A percentile compares a stretch with the other conserved stretches of the same genome.
phyloP scores from a whole-genome alignment of 2,113 vertebrate genomes.

The Chaetodon trifascialis region DNA sequence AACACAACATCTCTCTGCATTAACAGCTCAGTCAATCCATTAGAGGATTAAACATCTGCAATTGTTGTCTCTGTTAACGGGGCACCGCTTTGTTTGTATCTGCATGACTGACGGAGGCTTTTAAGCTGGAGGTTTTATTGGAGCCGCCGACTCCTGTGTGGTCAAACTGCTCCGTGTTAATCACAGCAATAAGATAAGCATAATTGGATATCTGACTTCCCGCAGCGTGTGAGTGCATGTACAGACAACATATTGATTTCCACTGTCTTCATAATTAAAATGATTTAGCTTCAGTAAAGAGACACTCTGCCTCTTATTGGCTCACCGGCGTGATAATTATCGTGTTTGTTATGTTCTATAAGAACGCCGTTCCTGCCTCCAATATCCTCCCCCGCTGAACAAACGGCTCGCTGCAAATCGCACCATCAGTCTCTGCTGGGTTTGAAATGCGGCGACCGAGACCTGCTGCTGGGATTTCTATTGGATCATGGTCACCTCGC shows the following conservation, averaged over 20 bases:
- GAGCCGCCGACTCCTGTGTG: constrained; percentile 33
- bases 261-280: constrained; percentile 72
- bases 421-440: constrained; percentile 61
- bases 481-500: constrained; percentile 62
- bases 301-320: constrained; percentile 44
- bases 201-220: constrained; percentile 75
- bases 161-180: constrained; percentile 64
- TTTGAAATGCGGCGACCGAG: constrained; percentile 60
- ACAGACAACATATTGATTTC: constrained; percentile 76
- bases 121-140: constrained; percentile 21
- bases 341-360: constrained; percentile 39
- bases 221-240: constrained; percentile 52
- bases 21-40: background rate
- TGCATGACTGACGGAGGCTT: background rate
- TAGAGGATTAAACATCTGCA: background rate
- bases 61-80: constrained; percentile 6
- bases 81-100: background rate
- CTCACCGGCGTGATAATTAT: constrained; percentile 57
- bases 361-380: constrained; percentile 22
- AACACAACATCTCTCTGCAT: background rate
- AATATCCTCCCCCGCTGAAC: constrained; percentile 48
- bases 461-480: constrained; percentile 72
- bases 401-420: constrained; percentile 42
- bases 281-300: constrained; percentile 69
- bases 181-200: constrained; percentile 67